Evolutionary conservation across 2,113 vertebrate genomes (phyloP), one percentile per base, ranked within the genome.

Genomic region (Oncorhynchus tshawytscha): DNA sequence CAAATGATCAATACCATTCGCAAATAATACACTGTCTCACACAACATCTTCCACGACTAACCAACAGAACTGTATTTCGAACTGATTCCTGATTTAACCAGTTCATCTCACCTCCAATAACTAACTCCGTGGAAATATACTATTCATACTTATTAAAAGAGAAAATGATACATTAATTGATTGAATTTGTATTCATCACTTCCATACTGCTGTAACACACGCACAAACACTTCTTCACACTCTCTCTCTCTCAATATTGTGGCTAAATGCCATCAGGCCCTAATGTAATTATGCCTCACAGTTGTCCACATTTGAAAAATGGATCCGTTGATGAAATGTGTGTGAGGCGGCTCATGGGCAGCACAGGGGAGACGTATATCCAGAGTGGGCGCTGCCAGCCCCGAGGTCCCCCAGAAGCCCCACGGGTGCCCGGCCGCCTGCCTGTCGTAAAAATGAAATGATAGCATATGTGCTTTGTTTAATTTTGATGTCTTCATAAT

Each of bases 391-490:
- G 92, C 94, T 96, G 96, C 95, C 95, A 96, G 95, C 90, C 93
- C 94, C 88, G 88, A 92, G 94, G 80, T 81, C 86, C 92, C 89
- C 90, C 88, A 89, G 84, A 94, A 95, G 94, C 95, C 96, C 95
- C 95, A 94, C 94, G 94, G 96, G 96, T 95, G 95, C 93, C 95
- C 93, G 91, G 92, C 90, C 93, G 94, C 94, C 94, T 91, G 91
- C 94, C 96, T 96, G 95, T 97, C 96, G 31, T 34, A 45, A 68
- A 97, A 98, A 96, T 95, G 96, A 98, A 99, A 98, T 98, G 95
- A 99, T 98, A 98, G 96, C 97, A 97, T 95, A 97, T 98, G 97
- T 97, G 98, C 96, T 98, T 99, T 98, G 97, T 98, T 99, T 99
- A 97, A 99, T 95, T 97, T 97, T 97, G 96, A 99, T 99, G 96